A percentile compares a stretch with the other conserved stretches of the same genome.
These are phyloP conservation scores for Hippocampus kuda DNA, from an alignment of 2,797 vertebrate genomes.

Conservation along the genomic window DNA sequence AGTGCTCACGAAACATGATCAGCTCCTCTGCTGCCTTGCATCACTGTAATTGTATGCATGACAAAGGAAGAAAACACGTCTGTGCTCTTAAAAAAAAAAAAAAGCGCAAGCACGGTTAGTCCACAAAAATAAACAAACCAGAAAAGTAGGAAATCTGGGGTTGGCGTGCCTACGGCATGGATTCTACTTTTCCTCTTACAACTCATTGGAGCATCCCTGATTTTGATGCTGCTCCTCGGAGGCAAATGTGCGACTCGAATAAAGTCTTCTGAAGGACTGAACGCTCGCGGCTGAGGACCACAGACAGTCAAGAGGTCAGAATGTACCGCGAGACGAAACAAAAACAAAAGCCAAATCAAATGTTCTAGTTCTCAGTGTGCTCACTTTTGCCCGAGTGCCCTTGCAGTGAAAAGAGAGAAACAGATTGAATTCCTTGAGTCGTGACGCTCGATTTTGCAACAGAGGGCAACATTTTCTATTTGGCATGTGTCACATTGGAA, in stretches of 20 bases:
- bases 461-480: slow-evolving; percentile 43
- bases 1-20: too few relatives aligned
- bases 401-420: not conserved
- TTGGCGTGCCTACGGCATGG: not conserved
- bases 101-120: too few relatives aligned
- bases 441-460: slow-evolving; percentile 35
- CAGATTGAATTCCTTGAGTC: not conserved
- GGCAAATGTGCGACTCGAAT: not conserved
- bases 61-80: too few relatives aligned
- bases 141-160: not conserved
- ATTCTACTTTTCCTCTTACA: not conserved
- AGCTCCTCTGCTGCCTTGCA: too few relatives aligned
- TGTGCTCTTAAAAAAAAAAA: too few relatives aligned
- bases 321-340: slow-evolving; percentile 1
- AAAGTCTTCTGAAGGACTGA: not conserved
- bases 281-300: not conserved
- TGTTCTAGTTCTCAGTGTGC: not conserved
- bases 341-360: not conserved
- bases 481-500: slow-evolving; percentile 48
- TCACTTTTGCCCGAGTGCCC: not conserved
- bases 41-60: too few relatives aligned
- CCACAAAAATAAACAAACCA: not conserved
- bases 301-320: slow-evolving; percentile 3
- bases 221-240: too few relatives aligned
- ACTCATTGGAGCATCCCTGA: not conserved